Conservation (phyloP, 2,113 vertebrate species). For the Cercocebus atys region DNA sequence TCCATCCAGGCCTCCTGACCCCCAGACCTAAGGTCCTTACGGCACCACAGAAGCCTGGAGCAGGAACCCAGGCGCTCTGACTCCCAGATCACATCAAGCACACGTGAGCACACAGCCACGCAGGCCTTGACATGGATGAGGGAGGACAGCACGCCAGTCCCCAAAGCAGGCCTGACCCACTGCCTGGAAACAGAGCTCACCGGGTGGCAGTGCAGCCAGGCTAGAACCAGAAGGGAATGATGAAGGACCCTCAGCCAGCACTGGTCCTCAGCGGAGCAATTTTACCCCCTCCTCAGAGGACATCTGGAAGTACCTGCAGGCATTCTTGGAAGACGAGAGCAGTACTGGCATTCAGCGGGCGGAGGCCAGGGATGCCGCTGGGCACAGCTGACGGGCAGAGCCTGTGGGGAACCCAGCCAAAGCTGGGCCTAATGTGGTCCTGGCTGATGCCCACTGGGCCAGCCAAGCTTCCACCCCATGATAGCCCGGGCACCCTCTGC, state of each 20-base stretch:
- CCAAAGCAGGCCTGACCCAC: not conserved
- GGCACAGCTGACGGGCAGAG: not conserved
- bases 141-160: not conserved
- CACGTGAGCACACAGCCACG: not conserved
- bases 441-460: not conserved
- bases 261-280: not conserved
- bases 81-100: rapidly evolving
- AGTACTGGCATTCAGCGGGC: not conserved
- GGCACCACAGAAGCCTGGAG: not conserved
- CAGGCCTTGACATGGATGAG: not conserved
- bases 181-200: not conserved
- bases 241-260: rapidly evolving
- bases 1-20: not conserved
- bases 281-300: not conserved
- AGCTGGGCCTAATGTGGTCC: no score
- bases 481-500: not conserved
- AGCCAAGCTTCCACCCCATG: not conserved
- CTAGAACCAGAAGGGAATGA: not conserved
- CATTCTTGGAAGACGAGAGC: not conserved
- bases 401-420: not conserved
- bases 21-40: not conserved
- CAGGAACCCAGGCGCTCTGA: not conserved
- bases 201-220: not conserved
- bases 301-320: not conserved
- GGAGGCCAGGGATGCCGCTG: not conserved